Base-by-base conservation (phyloP, 2,113 vertebrate genomes). In the Semicossyphus pulcher region DNA sequence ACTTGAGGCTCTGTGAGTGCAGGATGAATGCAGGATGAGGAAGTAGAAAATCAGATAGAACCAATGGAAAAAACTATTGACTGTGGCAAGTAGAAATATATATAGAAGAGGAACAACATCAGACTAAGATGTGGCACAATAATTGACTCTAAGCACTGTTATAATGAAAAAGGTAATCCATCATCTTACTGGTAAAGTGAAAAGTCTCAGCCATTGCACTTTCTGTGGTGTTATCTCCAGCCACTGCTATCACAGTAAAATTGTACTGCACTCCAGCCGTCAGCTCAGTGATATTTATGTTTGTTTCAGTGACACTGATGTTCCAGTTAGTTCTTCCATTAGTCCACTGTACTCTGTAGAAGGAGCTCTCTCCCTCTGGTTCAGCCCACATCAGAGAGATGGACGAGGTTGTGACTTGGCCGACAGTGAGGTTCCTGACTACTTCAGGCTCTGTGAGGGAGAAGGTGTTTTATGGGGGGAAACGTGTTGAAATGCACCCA, bases 221-320 rank as follows among this genome's bases (percentile, higher is more conserved):
- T 18, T 23, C 14, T 31, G 52, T 65, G 11, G 2, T 2, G 3
- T 31, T 15, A 69, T 74, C 72, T 21, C n/a, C 72, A 23, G 72
- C 61, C 26, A 76, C 53, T 60, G 72, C 62, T 26, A 2, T 67
- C 3, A 67, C 44, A 36, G 14, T 66, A 1, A 79, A 11, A 2
- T 0, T 18, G 16, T 69, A 87, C 10, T 67, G 42, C 1, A 44
- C 49, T 32, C 79, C 82, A 78, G 81, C 32, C 58, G 36, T 80
- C 70, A 89, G 74, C 2, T 21, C 3, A 57, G 18, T 65, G 1
- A 90, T 10, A 20, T 64, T 70, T 5, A 10, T 5, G 0, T 28
- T 0, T 41, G 39, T 36, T 5, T 47, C 29, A 59, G 5, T 47
- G 3, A 65, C 59, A 39, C 0, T 41, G 0, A 6, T 0, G 15